Evolutionary conservation across 2,113 vertebrate species (phyloP).

Genomic region (Gambusia affinis): DNA sequence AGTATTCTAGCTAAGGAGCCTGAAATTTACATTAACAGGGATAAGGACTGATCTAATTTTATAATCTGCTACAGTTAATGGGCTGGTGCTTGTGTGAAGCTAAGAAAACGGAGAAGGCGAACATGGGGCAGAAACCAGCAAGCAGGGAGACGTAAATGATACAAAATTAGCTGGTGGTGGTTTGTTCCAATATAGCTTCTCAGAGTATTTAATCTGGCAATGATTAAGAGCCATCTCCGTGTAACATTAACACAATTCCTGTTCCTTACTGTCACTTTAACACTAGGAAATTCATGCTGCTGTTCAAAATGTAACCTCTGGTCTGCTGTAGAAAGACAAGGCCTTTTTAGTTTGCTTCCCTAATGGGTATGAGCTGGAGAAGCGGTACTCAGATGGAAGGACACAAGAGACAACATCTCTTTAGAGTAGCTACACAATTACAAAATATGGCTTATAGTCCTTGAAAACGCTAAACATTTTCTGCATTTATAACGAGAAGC

Average conservation of each 20-base stretch:
- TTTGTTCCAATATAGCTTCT: slow-evolving; percentile 38
- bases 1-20: slow-evolving; percentile 19
- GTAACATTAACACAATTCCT: slow-evolving; percentile 18
- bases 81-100: slow-evolving; percentile 30
- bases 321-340: slow-evolving; percentile 13
- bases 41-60: slow-evolving; percentile 55
- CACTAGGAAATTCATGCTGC: slow-evolving; percentile 36
- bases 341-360: slow-evolving; percentile 17
- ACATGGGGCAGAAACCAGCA: slow-evolving; percentile 27
- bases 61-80: slow-evolving; percentile 55
- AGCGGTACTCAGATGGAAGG: neutral
- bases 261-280: slow-evolving; percentile 56
- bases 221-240: slow-evolving; percentile 45
- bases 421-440: slow-evolving; percentile 14
- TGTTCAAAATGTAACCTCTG: slow-evolving; percentile 44
- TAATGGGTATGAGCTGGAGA: neutral
- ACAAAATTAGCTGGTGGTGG: slow-evolving; percentile 52
- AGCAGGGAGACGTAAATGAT: slow-evolving; percentile 29
- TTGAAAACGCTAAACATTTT: neutral
- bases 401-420: slow-evolving; percentile 14
- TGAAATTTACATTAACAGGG: slow-evolving; percentile 45
- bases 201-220: slow-evolving; percentile 63
- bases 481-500: neutral
- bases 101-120: slow-evolving; percentile 26
- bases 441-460: slow-evolving; percentile 5